Conservation (phyloP, 2,113 vertebrate genomes). For the Porphyrio hochstetteri region DNA sequence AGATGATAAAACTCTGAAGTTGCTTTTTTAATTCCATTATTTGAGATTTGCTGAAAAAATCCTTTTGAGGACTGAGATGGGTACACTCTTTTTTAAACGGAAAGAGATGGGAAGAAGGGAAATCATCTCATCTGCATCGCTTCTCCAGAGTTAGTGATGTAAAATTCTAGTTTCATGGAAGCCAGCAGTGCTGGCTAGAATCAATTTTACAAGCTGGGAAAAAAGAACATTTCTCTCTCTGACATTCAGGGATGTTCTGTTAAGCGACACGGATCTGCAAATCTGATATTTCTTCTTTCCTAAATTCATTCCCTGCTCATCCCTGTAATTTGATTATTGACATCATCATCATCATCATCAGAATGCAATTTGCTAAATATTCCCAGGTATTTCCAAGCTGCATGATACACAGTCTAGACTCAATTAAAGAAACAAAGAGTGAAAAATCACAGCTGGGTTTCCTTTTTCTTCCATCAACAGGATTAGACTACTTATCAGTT, state of each 20-base stretch:
- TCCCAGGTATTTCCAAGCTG: conserved; percentile 42
- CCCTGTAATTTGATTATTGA: background rate
- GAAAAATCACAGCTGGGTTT: conserved; percentile 35
- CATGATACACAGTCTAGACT: conserved; percentile 29
- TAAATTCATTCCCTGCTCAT: conserved; percentile 11
- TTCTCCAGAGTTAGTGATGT: background rate
- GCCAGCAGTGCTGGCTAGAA: background rate
- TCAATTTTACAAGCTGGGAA: background rate
- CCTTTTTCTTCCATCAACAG: conserved; percentile 65
- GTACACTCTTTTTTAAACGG: background rate
- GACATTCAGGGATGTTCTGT: background rate
- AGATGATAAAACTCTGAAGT: background rate
- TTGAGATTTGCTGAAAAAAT: background rate
- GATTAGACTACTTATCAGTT: conserved; percentile 58
- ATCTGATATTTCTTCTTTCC: background rate
- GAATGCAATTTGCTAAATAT: conserved; percentile 22
- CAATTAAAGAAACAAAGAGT: conserved; percentile 62
- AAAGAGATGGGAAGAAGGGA: background rate
- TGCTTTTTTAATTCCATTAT: background rate
- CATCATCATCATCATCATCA: background rate
- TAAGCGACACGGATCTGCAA: background rate
- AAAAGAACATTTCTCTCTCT: background rate
- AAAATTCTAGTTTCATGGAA: background rate
- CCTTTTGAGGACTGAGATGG: background rate
- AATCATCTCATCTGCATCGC: background rate